Evolutionary conservation across 2,797 vertebrate species (phyloP).

Genomic region (Ptychadena robeensis): DNA sequence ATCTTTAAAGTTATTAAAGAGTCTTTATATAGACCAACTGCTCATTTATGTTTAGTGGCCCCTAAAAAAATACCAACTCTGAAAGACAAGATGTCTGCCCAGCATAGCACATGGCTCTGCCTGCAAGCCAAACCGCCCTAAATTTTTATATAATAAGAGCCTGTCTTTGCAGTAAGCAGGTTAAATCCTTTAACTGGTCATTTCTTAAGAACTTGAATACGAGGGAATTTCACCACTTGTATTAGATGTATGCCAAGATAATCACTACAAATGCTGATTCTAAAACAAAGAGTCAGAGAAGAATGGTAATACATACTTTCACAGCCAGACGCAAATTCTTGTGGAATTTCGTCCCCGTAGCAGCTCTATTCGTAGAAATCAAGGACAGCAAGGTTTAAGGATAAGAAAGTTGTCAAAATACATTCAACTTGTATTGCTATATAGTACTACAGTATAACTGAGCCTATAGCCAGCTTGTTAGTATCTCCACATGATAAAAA

Average conservation of each 20-base stretch:
- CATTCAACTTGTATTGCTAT: background rate
- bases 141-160: background rate
- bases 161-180: background rate
- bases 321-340: background rate
- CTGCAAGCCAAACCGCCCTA: background rate
- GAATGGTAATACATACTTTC: slow-evolving; percentile 20
- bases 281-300: background rate
- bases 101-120: background rate
- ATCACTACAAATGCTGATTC: background rate
- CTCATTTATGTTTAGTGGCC: background rate
- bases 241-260: background rate
- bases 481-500: no score
- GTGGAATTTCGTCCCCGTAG: slow-evolving; percentile 34
- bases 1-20: background rate
- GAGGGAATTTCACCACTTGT: background rate
- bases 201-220: background rate
- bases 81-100: background rate
- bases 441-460: no score
- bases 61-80: background rate
- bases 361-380: background rate
- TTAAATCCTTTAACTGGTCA: background rate
- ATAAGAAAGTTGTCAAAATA: slow-evolving; percentile 11
- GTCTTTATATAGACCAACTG: background rate
- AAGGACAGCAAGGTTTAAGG: slow-evolving; percentile 15
- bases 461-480: no score